Base-by-base conservation (phyloP, 2,888 invertebrate species). In the Chouioia cunea region DNA sequence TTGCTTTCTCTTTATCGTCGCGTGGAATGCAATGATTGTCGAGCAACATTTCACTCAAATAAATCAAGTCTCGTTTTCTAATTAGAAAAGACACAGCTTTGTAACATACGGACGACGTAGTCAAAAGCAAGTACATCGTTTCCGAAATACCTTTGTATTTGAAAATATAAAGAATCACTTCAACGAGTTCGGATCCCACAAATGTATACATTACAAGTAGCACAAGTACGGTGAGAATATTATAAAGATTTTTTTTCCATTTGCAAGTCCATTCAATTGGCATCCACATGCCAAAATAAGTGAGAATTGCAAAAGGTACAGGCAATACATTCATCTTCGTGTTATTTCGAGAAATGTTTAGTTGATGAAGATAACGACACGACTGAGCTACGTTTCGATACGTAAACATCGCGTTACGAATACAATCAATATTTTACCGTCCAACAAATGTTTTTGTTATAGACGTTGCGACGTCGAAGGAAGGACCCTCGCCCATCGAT, bases 281-380 rank as follows among this genome's bases (percentile, higher is more conserved):
- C 20, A 65, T 65, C 73, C 73, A 74, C 43, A 59, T 27, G 1
- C 73, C 73, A 52, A 57, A 53, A 52, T 47, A 56, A 46, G 62
- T 69, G 18, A 69, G 58, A 1, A 68, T 46, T n/a, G 63, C 23
- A 57, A 62, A 52, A 0, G 62, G 62, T 14, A 62, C 14, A 15
- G 4, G 14, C 20, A 50, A 2, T 2, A 14, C 43, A 14, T 62
- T 36, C 62, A 62, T 62, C 36, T 52, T 27, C 50, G 14, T 18
- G 23, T 27, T 3, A 12, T 22, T 16, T 27, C 27, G 2, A 27
- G 2, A 27, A 6, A 27, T 6, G 27, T 27, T 6, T 2, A 27
- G 27, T 27, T 27, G n/a, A 23, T 2, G 22, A 27, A 18, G 15
- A 15, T 27, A 6, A 0, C 12, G 8, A 59, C 10, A 1, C 2